Base-by-base conservation (phyloP, 2,797 vertebrate species). In the Myotis pilosus region DNA sequence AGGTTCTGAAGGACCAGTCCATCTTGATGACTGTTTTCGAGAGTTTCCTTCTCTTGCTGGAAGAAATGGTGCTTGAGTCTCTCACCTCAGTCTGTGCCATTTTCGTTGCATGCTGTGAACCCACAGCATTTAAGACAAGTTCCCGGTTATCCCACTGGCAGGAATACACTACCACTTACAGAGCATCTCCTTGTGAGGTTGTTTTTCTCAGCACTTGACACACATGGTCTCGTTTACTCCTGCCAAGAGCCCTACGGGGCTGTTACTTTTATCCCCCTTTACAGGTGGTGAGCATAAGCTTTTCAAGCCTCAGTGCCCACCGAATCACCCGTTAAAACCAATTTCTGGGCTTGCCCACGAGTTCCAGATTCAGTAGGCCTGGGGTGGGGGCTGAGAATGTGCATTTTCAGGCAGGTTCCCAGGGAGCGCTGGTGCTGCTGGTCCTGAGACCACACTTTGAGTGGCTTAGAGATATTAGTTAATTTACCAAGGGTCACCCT, bases 401-500 rank as follows among this genome's bases (percentile, higher is more conserved):
- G 41, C 57, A 25, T 95, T 92, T 90, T 25, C 72, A 81, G 55
- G 60, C 22, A 53, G 36, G 8, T 87, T 87, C 80, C 33, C 25
- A 13, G 36, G 20, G 78, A 75, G 11, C 60, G 2, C 44, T 87
- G n/a, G n/a, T 89, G 85, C 6, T 78, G 3, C 38, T 71, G 16
- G 28, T 80, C 57, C 44, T 69, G 23, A 16, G 66, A 74, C 19
- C 36, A 38, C 30, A 23, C 16, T 64, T 88, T 62, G 91, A 78
- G 44, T 44, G 72, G 30, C 30, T 85, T 80, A 60, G 30, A 81
- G 79, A 68, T 82, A 28, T 5, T 55, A 36, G 6, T 10, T 53
- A 79, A 81, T 62, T 79, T 64, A 49, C 69, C 23, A 19, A 51
- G n/a, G 25, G 47, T 83, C 23, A 86, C 66, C 36, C 3, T 33